phyloP scores from a whole-genome alignment of 2,888 invertebrate genomes.

The Orthonychiurus folsomi region DNA sequence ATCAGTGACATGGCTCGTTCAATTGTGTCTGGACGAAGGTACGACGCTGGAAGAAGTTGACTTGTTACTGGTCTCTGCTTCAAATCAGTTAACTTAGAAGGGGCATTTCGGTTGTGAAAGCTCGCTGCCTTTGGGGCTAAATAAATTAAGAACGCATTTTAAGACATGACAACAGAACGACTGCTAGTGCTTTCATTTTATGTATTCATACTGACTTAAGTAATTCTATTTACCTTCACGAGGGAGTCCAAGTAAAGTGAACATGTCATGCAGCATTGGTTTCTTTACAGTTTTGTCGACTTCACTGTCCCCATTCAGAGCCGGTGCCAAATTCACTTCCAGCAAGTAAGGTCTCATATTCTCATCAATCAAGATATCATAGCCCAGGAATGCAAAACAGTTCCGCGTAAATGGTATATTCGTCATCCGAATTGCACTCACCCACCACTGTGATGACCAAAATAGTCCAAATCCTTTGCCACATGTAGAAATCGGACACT shows the following conservation, averaged over 20 bases:
- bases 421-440: slow-evolving; percentile 19
- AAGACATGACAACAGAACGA: neutral
- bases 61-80: too few species aligned
- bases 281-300: slow-evolving; percentile 71
- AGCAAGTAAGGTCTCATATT: slow-evolving; percentile 64
- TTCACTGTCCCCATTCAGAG: slow-evolving; percentile 69
- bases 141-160: neutral
- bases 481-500: slow-evolving; percentile 65
- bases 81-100: neutral
- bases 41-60: neutral
- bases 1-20: neutral
- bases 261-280: slow-evolving; percentile 72
- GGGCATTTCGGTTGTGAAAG: neutral
- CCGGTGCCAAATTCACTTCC: slow-evolving; percentile 80
- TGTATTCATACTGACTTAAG: slow-evolving; percentile 39
- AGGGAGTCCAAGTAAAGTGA: slow-evolving; percentile 70
- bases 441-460: slow-evolving; percentile 67
- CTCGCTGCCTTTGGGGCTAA: neutral
- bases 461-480: slow-evolving; percentile 67
- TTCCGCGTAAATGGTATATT: slow-evolving; percentile 47
- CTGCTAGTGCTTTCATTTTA: neutral
- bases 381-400: slow-evolving; percentile 84
- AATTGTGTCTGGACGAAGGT: neutral
- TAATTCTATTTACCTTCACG: too few species aligned
- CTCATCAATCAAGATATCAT: slow-evolving; percentile 77